These are phyloP conservation scores for Clarias platycephalus DNA, from an alignment of 2,797 vertebrate genomes.

Conservation along the genomic window DNA sequence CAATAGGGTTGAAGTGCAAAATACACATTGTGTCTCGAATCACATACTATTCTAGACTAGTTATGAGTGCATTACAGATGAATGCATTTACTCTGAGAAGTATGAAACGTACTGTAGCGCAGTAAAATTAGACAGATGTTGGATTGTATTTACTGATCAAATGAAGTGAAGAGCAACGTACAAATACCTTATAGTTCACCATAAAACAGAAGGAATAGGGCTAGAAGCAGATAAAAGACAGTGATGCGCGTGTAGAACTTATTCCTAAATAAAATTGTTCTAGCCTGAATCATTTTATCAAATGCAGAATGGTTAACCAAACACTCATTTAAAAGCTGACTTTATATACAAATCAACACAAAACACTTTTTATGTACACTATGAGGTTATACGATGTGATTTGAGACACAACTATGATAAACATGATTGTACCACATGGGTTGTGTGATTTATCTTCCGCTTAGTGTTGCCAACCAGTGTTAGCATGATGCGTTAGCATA, in stretches of 20 bases:
- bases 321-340: not conserved
- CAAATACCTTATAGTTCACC: not conserved
- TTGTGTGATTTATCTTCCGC: not conserved
- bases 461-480: slow-evolving; percentile 9
- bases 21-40: not conserved
- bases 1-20: not conserved
- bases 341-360: not conserved
- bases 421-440: not conserved
- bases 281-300: not conserved
- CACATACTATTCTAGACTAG: not conserved
- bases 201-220: not conserved
- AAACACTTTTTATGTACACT: not conserved
- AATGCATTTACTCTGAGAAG: not conserved
- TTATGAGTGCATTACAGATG: not conserved
- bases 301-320: not conserved
- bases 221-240: not conserved
- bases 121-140: not conserved
- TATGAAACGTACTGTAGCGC: not conserved
- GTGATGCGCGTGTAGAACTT: not conserved
- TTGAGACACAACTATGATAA: not conserved
- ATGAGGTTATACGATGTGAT: not conserved
- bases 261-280: not conserved
- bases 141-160: not conserved
- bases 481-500: not conserved
- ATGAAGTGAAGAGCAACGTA: not conserved